Evolutionary conservation across 2,797 vertebrate genomes (phyloP).

Genomic region (Cuculus canorus): DNA sequence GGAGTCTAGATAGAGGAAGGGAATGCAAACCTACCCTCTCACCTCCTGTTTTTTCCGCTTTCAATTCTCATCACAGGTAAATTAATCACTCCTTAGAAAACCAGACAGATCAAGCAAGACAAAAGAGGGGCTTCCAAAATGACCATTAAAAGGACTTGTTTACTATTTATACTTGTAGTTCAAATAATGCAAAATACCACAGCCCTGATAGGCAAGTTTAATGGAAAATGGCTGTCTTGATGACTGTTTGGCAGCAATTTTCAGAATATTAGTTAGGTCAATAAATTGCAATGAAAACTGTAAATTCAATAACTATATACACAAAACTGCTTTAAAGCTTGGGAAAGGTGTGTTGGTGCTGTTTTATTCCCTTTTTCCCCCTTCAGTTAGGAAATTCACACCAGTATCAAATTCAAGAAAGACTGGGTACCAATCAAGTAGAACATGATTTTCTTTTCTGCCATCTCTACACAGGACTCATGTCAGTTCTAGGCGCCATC

Average conservation of each 20-base stretch:
- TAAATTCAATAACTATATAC: background rate
- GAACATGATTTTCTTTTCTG: background rate
- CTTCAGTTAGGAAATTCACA: background rate
- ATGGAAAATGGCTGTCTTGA: background rate
- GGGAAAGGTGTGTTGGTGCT: background rate
- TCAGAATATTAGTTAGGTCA: background rate
- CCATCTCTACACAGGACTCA: background rate
- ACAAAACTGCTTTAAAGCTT: background rate
- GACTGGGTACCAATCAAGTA: background rate
- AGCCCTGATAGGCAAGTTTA: background rate
- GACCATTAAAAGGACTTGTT: background rate
- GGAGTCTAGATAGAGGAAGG: background rate
- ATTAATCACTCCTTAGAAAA: constrained; percentile 1
- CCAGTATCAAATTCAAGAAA: background rate
- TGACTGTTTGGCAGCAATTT: background rate
- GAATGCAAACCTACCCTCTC: background rate
- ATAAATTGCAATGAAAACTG: background rate
- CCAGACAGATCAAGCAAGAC: background rate
- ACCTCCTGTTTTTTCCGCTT: background rate
- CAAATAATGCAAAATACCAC: background rate
- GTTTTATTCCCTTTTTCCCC: background rate
- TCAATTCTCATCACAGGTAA: background rate
- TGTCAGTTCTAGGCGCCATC: background rate
- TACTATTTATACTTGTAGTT: background rate
- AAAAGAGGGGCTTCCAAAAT: background rate